phyloP scores from a whole-genome alignment of 2,888 invertebrate species.

The Acanthosoma haemorrhoidale region DNA sequence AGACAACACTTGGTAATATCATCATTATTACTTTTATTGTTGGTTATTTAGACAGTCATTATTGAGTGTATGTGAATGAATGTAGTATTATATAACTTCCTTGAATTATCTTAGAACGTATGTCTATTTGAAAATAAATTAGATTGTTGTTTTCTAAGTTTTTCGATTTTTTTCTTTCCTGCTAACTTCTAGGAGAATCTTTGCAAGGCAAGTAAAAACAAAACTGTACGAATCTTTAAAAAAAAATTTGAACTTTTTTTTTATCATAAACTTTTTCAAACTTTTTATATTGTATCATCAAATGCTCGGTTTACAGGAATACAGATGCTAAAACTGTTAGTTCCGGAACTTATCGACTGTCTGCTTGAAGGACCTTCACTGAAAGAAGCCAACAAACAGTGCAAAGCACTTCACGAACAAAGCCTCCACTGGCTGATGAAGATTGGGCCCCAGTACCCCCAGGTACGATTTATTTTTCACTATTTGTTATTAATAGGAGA shows the following conservation, averaged over 20 bases:
- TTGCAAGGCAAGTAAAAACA: slow-evolving; percentile 52
- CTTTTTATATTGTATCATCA: not conserved
- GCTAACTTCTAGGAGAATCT: slow-evolving; percentile 51
- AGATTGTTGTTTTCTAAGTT: too few relatives aligned
- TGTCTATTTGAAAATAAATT: too few relatives aligned
- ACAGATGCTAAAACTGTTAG: slow-evolving; percentile 80
- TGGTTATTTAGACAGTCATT: too few relatives aligned
- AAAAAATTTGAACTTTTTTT: not conserved
- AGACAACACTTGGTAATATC: too few relatives aligned
- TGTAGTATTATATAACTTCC: too few relatives aligned
- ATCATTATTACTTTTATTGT: too few relatives aligned
- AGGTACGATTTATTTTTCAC: slow-evolving; percentile 54
- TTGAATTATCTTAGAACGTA: too few relatives aligned
- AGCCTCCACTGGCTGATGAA: slow-evolving; percentile 84
- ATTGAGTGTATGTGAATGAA: too few relatives aligned
- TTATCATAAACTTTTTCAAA: not conserved
- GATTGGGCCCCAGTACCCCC: slow-evolving; percentile 87
- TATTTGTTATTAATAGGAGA: too few relatives aligned
- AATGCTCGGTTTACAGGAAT: slow-evolving; percentile 73
- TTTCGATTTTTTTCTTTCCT: slow-evolving; percentile 31
- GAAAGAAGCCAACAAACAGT: slow-evolving; percentile 57
- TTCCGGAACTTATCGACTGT: slow-evolving; percentile 84
- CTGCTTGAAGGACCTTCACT: slow-evolving; percentile 64
- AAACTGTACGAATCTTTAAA: not conserved
- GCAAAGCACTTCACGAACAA: slow-evolving; percentile 74